Evolutionary conservation across 2,888 invertebrate genomes (phyloP).

Genomic region (Aleiodes leptofemur): DNA sequence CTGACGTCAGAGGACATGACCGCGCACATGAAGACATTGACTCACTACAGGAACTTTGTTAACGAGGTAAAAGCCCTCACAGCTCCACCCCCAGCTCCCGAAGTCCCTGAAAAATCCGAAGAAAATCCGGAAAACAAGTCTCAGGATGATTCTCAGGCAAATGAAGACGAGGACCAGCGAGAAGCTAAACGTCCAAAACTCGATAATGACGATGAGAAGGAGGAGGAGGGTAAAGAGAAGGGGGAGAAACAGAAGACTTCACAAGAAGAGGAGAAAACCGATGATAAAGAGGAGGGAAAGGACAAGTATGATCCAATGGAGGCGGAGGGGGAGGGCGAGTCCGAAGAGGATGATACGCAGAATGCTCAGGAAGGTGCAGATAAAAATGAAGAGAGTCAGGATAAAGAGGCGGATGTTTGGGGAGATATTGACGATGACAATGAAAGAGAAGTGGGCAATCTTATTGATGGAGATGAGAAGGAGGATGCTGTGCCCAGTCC

Average conservation of each 20-base stretch:
- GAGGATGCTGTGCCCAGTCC: constrained; percentile 57
- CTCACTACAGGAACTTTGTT: constrained; percentile 71
- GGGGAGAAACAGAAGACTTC: background rate
- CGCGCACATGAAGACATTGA: constrained; percentile 70
- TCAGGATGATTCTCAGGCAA: constrained; percentile 2
- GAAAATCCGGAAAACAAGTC: constrained; percentile 9
- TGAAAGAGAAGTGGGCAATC: constrained; percentile 66
- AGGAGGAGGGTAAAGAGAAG: background rate
- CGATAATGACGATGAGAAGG: constrained; percentile 15
- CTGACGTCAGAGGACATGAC: constrained; percentile 69
- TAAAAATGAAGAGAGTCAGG: constrained; percentile 45
- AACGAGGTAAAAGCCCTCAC: constrained; percentile 69
- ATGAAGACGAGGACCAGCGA: constrained; percentile 27
- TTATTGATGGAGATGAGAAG: constrained; percentile 66
- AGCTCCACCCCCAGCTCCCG: constrained; percentile 48
- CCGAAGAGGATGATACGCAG: constrained; percentile 63
- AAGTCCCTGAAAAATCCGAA: constrained; percentile 35
- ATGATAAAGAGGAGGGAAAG: constrained; percentile 61
- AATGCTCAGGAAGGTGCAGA: constrained; percentile 50
- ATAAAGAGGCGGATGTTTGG: constrained; percentile 53
- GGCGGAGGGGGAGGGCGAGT: constrained; percentile 64
- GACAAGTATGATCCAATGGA: constrained; percentile 70
- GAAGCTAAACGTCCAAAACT: constrained; percentile 44
- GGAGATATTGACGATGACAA: constrained; percentile 67
- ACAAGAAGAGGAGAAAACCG: constrained; percentile 40